Evolutionary conservation across 2,888 invertebrate species (phyloP).

Genomic region (Papilio gigon): DNA sequence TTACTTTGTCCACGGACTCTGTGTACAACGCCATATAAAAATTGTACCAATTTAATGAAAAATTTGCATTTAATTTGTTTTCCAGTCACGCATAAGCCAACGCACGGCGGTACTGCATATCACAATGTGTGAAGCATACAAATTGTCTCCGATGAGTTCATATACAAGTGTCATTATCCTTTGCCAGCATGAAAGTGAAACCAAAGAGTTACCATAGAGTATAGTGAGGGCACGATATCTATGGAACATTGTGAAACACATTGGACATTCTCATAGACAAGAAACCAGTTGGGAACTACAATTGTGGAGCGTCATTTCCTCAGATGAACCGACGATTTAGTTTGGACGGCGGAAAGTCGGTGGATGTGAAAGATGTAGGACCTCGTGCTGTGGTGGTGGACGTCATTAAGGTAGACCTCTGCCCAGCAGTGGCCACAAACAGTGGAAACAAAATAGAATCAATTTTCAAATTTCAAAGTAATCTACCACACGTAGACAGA

Average conservation of each 20-base stretch:
- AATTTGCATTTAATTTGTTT: slow-evolving; percentile 19
- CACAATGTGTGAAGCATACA: slow-evolving; percentile 54
- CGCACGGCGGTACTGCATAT: slow-evolving; percentile 39
- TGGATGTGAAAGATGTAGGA: no score
- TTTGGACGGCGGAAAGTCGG: no score
- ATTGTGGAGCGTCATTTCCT: no score
- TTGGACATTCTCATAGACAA: neutral
- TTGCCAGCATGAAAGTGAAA: slow-evolving; percentile 64
- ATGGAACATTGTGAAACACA: neutral
- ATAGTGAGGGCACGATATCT: neutral
- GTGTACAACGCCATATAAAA: neutral
- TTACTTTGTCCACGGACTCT: no score
- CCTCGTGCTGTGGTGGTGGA: no score
- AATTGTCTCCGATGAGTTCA: slow-evolving; percentile 53
- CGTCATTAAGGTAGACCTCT: no score
- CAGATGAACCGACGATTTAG: no score
- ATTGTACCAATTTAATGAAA: slow-evolving; percentile 29
- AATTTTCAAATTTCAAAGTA: no score
- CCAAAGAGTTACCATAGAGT: slow-evolving; percentile 45
- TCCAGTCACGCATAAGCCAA: slow-evolving; percentile 31
- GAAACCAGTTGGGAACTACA: no score
- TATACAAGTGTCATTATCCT: slow-evolving; percentile 59
- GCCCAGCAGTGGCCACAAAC: no score
- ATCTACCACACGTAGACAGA: no score
- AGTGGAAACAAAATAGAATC: neutral